These are phyloP conservation scores for Gavialis gangeticus DNA, from an alignment of 2,113 vertebrate species.

Conservation along the genomic window DNA sequence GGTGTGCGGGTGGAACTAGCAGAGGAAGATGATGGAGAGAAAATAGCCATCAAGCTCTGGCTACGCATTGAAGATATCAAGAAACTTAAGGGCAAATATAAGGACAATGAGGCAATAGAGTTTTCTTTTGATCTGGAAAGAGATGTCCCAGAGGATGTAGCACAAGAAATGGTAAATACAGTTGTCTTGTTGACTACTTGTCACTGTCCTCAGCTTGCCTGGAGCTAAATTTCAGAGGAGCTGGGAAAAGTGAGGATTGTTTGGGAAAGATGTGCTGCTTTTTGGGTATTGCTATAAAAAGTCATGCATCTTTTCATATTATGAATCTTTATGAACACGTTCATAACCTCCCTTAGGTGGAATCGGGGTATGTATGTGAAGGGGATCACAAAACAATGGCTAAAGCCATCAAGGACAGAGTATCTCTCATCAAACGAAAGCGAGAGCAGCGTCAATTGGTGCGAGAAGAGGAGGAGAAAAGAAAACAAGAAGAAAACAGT, in stretches of 20 bases:
- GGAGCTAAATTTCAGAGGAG: not conserved
- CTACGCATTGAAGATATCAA: conserved; percentile 97
- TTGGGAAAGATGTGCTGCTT: not conserved
- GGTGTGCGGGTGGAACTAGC: conserved; percentile 97
- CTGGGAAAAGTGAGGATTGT: not conserved
- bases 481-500: conserved; percentile 84
- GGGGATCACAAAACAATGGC: conserved; percentile 99
- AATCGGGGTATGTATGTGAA: conserved; percentile 98
- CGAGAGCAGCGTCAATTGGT: conserved; percentile 95
- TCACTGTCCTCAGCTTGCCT: not conserved
- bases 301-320: conserved; percentile 13
- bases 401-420: conserved; percentile 98
- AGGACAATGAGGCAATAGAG: conserved; percentile 99
- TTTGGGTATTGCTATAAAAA: not conserved
- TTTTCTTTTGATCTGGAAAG: conserved; percentile 97
- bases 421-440: conserved; percentile 95
- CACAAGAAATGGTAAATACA: conserved; percentile 96
- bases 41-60: conserved; percentile 98
- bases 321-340: conserved; percentile 40
- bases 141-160: conserved; percentile 97
- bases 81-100: conserved; percentile 99
- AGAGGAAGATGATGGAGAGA: conserved; percentile 97
- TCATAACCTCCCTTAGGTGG: conserved; percentile 84
- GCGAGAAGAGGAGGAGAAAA: conserved; percentile 93
- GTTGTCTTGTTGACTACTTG: not conserved